A percentile compares a stretch with the other conserved stretches of the same genome.
Conservation (phyloP, 2,113 vertebrate genomes). For the Sphyrna mokarran region DNA sequence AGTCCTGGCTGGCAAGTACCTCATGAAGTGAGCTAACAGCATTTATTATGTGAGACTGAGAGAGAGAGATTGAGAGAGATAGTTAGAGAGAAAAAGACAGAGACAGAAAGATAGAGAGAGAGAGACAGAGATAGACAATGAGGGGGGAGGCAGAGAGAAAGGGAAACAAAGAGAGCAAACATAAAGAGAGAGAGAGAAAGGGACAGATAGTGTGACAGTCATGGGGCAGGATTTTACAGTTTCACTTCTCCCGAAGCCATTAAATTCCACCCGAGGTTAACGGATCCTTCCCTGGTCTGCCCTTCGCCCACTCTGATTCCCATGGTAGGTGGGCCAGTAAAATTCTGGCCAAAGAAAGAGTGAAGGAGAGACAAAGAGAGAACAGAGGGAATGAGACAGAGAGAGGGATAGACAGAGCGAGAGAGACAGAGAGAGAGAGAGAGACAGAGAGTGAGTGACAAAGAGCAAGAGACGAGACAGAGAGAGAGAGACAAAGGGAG, state of each 20-base stretch:
- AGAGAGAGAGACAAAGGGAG: not conserved
- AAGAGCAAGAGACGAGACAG: not conserved
- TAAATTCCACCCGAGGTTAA: no score
- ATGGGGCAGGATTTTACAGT: no score
- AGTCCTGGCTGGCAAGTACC: not conserved
- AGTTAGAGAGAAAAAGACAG: not conserved
- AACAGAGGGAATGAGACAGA: not conserved
- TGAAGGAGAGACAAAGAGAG: not conserved
- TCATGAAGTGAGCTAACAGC: not conserved
- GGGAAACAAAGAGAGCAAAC: not conserved
- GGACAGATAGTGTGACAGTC: not conserved
- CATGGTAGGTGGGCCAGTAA: no score
- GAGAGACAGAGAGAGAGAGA: not conserved
- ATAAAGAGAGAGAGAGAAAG: not conserved
- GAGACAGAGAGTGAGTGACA: not conserved
- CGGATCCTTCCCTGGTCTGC: no score
- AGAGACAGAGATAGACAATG: not conserved
- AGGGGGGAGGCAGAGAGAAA: not conserved
- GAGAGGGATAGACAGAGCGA: not conserved
- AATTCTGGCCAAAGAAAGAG: not conserved
- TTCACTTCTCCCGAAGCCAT: no score
- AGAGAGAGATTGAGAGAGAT: not conserved
- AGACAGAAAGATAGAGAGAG: not conserved
- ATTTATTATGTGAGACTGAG: not conserved
- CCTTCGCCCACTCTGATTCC: no score